These are phyloP conservation scores for Papilio demoleus DNA, from an alignment of 2,888 invertebrate species.

Conservation along the genomic window DNA sequence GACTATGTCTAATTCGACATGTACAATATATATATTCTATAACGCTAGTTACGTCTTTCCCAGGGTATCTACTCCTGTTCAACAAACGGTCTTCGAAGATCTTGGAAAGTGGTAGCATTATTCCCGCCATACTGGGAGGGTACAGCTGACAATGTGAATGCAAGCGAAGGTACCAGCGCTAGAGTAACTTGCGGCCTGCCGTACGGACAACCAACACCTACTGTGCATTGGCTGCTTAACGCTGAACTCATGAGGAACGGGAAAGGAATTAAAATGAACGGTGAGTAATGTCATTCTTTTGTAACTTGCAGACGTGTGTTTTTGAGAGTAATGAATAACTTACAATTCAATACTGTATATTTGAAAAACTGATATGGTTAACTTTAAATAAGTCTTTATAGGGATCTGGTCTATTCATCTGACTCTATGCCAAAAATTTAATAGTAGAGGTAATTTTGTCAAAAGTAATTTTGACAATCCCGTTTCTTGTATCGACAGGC, in stretches of 20 bases:
- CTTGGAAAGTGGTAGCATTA: slow-evolving; percentile 71
- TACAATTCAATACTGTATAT: no score
- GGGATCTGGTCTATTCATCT: no score
- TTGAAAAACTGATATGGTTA: no score
- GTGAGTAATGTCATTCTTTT: slow-evolving; percentile 52
- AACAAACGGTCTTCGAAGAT: slow-evolving; percentile 83
- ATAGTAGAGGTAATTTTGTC: no score
- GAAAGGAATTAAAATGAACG: slow-evolving; percentile 61
- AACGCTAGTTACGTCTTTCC: slow-evolving; percentile 3
- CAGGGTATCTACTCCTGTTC: slow-evolving; percentile 92
- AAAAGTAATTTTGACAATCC: no score
- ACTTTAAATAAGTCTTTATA: no score
- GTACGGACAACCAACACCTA: slow-evolving; percentile 89
- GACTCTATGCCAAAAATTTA: no score
- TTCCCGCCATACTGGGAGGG: slow-evolving; percentile 81
- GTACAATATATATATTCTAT: neutral
- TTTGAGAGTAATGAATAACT: no score
- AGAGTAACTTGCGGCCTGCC: slow-evolving; percentile 82
- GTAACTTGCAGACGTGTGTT: neutral
- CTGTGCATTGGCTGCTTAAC: slow-evolving; percentile 93
- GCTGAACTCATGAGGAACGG: slow-evolving; percentile 86
- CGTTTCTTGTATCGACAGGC: no score
- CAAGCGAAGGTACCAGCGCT: slow-evolving; percentile 76
- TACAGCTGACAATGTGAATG: slow-evolving; percentile 77
- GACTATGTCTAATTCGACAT: neutral